Conservation (phyloP, 2,888 invertebrate species). For the Brenthis hecate region DNA sequence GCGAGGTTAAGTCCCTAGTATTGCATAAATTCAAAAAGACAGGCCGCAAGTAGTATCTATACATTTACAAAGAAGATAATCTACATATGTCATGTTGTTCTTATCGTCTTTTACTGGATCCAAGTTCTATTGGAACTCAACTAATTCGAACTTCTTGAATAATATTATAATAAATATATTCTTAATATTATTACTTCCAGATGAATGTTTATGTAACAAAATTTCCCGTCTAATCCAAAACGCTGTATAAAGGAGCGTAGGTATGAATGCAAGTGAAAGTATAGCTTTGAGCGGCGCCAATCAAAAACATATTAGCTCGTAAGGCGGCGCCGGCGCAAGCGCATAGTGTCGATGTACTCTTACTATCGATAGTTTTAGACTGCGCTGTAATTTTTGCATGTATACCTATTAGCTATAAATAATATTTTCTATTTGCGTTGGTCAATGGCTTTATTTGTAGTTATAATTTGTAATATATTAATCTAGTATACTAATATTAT, state of each 20-base stretch:
- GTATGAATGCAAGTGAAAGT: conserved; percentile 64
- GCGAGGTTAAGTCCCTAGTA: too few species aligned
- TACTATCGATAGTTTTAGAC: not conserved
- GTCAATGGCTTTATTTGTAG: too few species aligned
- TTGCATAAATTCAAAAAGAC: too few species aligned
- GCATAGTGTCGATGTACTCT: conserved; percentile 15
- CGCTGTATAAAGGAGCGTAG: conserved; percentile 47
- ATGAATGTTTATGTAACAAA: conserved; percentile 15
- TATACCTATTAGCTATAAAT: too few species aligned
- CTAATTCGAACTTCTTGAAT: not conserved
- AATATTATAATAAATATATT: not conserved
- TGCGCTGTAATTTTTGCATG: too few species aligned
- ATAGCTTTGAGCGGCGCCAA: conserved; percentile 63
- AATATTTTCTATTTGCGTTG: too few species aligned
- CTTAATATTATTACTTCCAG: not conserved
- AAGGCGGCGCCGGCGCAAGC: conserved; percentile 39
- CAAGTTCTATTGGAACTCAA: not conserved
- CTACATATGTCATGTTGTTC: too few species aligned
- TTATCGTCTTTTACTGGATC: too few species aligned
- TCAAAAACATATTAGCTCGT: conserved; percentile 68
- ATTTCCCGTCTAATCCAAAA: conserved; percentile 21
- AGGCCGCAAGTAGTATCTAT: too few species aligned
- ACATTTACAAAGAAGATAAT: too few species aligned
- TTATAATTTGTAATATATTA: too few species aligned
- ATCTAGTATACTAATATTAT: too few species aligned